Percentiles rank a stretch among this genome's conserved stretches.
Conservation (phyloP, 2,888 invertebrate genomes). For the Meloe dianella region DNA sequence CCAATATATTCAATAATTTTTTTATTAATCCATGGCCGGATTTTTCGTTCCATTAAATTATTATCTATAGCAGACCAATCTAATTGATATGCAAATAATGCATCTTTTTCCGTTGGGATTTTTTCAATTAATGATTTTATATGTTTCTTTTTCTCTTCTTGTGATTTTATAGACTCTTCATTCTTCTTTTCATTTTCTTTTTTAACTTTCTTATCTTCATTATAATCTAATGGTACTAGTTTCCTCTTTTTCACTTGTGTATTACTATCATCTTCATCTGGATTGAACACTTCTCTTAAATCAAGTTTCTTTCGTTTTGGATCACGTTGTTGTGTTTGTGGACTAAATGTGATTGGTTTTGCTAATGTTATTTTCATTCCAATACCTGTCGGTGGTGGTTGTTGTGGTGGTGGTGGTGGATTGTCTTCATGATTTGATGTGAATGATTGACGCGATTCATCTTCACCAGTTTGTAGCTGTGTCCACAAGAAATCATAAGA, state of each 20-base stretch:
- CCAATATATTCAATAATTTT: conserved; percentile 99
- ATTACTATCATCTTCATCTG: conserved; percentile 74
- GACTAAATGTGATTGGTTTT: conserved; percentile 56
- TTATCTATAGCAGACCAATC: conserved; percentile 84
- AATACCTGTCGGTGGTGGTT: conserved; percentile 48
- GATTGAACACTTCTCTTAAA: conserved; percentile 85
- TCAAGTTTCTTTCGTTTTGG: conserved; percentile 76
- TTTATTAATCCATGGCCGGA: conserved; percentile 99
- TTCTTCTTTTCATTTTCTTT: conserved; percentile 59
- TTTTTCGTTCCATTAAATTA: conserved; percentile 90
- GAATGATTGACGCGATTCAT: conserved; percentile 60
- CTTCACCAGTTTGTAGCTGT: conserved; percentile 58
- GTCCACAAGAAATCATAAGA: conserved; percentile 52
- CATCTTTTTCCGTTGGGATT: conserved; percentile 97
- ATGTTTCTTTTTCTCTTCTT: conserved; percentile 95
- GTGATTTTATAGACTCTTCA: conserved; percentile 70
- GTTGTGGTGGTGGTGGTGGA: conserved; percentile 37
- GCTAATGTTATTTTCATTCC: conserved; percentile 58
- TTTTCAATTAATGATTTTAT: conserved; percentile 97
- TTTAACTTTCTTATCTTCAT: conserved; percentile 63
- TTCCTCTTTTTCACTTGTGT: conserved; percentile 73
- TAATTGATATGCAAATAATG: conserved; percentile 92
- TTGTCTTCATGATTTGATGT: conserved; percentile 56
- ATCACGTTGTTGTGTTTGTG: conserved; percentile 58
- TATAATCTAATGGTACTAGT: conserved; percentile 76